These are phyloP conservation scores for Drosophila nannoptera DNA, from an alignment of 1,140 invertebrate species.

Conservation along the genomic window DNA sequence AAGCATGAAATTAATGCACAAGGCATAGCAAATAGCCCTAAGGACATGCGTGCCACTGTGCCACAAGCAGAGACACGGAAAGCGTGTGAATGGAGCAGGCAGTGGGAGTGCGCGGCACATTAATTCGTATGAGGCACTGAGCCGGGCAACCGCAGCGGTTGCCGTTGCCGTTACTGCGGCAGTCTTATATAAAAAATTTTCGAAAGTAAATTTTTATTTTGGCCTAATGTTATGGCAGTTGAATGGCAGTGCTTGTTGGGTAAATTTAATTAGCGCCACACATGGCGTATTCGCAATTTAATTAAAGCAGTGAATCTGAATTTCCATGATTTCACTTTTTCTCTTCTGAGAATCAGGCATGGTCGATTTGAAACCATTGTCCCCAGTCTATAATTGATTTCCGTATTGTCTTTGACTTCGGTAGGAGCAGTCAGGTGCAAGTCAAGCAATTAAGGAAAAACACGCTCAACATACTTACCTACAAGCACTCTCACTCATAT, in stretches of 20 bases:
- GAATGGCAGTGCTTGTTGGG: slow-evolving; percentile 28
- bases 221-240: slow-evolving; percentile 14
- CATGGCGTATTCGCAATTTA: slow-evolving; percentile 52
- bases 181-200: slow-evolving; percentile 52
- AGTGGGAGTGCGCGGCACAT: slow-evolving; percentile 28
- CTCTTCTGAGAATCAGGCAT: not conserved
- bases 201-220: slow-evolving; percentile 57
- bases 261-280: slow-evolving; percentile 53
- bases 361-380: no score
- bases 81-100: not conserved
- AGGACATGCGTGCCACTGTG: slow-evolving; percentile 44
- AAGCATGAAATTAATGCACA: slow-evolving; percentile 64
- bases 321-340: slow-evolving; percentile 13
- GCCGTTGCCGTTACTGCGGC: not conserved
- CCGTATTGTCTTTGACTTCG: no score
- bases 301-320: slow-evolving; percentile 30
- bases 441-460: no score
- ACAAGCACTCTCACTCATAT: no score
- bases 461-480: no score
- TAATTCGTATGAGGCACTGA: slow-evolving; percentile 42
- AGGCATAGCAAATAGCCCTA: slow-evolving; percentile 53
- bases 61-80: not conserved
- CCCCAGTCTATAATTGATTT: no score
- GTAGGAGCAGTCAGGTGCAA: no score
- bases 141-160: slow-evolving; percentile 25